Evolutionary conservation across 2,888 invertebrate species (phyloP).

Genomic region (Patella depressa): DNA sequence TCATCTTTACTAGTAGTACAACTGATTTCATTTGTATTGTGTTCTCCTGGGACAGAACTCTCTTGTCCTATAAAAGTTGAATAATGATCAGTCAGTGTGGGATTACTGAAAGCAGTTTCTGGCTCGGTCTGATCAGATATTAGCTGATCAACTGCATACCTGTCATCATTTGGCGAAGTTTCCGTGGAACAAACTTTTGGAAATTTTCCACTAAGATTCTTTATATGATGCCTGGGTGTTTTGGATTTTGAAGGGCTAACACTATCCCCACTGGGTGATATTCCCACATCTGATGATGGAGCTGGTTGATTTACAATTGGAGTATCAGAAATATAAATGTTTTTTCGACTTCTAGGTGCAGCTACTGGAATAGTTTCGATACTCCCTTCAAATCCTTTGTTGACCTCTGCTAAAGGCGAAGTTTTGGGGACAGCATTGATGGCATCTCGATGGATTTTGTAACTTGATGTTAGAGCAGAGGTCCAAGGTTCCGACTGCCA

Average conservation of each 20-base stretch:
- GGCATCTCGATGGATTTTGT: slow-evolving; percentile 18
- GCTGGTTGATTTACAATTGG: neutral
- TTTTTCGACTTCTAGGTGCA: slow-evolving; percentile 2
- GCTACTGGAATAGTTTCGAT: slow-evolving; percentile 19
- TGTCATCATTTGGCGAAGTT: slow-evolving; percentile 13
- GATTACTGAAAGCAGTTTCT: slow-evolving; percentile 55
- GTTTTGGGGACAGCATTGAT: slow-evolving; percentile 2
- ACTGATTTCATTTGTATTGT: neutral
- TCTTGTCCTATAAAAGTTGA: slow-evolving; percentile 48
- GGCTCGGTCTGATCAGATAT: slow-evolving; percentile 21
- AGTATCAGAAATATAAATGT: no score
- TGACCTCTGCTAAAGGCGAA: slow-evolving; percentile 29
- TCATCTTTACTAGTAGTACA: neutral
- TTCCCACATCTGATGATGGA: neutral
- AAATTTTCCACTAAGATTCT: neutral
- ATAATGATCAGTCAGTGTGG: slow-evolving; percentile 46
- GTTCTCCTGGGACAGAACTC: slow-evolving; percentile 13
- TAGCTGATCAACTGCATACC: slow-evolving; percentile 25
- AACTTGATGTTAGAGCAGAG: slow-evolving; percentile 23
- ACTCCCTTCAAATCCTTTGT: slow-evolving; percentile 34
- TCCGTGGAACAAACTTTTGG: no score
- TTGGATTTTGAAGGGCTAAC: neutral
- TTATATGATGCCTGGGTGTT: neutral
- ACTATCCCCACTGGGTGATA: no score
- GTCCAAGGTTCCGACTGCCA: slow-evolving; percentile 22